These are phyloP conservation scores for Autographa pulchrina DNA, from an alignment of 2,888 invertebrate genomes.

Conservation along the genomic window DNA sequence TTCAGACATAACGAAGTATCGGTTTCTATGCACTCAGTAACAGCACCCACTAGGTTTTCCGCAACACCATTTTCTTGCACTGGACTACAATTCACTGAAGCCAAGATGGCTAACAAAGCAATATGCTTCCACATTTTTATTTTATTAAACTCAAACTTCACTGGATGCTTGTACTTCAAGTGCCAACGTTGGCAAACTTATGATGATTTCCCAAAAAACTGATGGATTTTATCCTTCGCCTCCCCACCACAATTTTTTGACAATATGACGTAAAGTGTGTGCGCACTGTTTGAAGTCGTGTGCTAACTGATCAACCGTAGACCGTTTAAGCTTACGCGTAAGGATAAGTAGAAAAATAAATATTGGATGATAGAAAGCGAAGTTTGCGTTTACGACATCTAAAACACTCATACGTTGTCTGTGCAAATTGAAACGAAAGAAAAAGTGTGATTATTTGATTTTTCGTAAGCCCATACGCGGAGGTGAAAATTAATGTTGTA, in stretches of 20 bases:
- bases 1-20: constrained; percentile 90
- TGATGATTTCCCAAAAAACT: constrained; percentile 86
- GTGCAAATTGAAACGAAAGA: constrained; percentile 87
- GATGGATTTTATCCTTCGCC: constrained; percentile 85
- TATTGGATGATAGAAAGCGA: constrained; percentile 88
- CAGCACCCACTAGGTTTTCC: constrained; percentile 83
- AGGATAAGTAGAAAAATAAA: constrained; percentile 89
- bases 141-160: constrained; percentile 50
- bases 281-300: constrained; percentile 77
- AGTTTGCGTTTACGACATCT: constrained; percentile 83
- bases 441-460: constrained; percentile 88
- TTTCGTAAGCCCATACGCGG: constrained; percentile 75
- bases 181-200: constrained; percentile 81
- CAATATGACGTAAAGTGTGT: constrained; percentile 81
- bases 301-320: constrained; percentile 79
- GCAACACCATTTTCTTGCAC: constrained; percentile 81
- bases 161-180: constrained; percentile 70
- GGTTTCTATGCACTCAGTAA: constrained; percentile 89
- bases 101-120: constrained; percentile 79
- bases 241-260: constrained; percentile 80
- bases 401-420: constrained; percentile 75
- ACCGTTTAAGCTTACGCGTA: constrained; percentile 71
- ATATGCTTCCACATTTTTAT: constrained; percentile 80
- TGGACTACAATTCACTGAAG: constrained; percentile 79
- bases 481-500: constrained; percentile 72